These are phyloP conservation scores for Lepus americanus DNA, from an alignment of 2,113 vertebrate species.

Conservation along the genomic window DNA sequence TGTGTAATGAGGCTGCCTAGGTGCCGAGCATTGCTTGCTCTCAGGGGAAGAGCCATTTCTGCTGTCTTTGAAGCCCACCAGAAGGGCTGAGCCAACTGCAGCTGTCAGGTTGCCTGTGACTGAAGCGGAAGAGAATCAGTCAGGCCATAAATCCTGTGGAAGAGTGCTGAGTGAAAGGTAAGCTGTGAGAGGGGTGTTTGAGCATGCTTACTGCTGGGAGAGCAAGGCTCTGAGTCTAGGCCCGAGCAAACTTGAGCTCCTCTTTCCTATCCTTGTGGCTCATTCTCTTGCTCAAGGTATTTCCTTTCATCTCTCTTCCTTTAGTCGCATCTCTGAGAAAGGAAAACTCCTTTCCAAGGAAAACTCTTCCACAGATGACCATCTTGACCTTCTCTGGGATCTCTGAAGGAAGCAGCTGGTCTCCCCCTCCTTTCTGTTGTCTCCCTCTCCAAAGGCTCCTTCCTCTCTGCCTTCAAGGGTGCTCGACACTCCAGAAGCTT, in stretches of 20 bases:
- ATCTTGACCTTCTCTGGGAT: not conserved
- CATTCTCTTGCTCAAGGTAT: constrained; percentile 25
- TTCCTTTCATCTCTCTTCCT: constrained; percentile 39
- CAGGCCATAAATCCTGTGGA: constrained; percentile 19
- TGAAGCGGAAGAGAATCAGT: constrained; percentile 46
- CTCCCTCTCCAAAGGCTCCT: not conserved
- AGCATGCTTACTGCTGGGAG: not conserved
- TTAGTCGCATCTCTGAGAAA: not conserved
- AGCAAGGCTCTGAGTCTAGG: not conserved
- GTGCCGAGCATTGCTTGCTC: not conserved
- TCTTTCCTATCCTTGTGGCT: not conserved
- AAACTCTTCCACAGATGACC: not conserved
- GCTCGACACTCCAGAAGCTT: not conserved
- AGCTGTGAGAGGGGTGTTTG: not conserved
- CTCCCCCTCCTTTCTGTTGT: not conserved
- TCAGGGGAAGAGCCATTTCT: constrained; percentile 46
- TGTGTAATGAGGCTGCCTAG: constrained; percentile 62
- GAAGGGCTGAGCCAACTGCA: not conserved
- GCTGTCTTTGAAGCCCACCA: constrained; percentile 49
- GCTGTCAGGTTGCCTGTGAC: constrained; percentile 43
- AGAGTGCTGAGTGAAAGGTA: not conserved
- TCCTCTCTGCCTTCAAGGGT: constrained; percentile 38
- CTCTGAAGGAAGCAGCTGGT: not conserved
- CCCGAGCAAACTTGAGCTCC: constrained; percentile 1
- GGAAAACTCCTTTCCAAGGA: constrained; percentile 46